Conservation (phyloP, 2,797 vertebrate genomes). For the Acanthurus leucopareius region DNA sequence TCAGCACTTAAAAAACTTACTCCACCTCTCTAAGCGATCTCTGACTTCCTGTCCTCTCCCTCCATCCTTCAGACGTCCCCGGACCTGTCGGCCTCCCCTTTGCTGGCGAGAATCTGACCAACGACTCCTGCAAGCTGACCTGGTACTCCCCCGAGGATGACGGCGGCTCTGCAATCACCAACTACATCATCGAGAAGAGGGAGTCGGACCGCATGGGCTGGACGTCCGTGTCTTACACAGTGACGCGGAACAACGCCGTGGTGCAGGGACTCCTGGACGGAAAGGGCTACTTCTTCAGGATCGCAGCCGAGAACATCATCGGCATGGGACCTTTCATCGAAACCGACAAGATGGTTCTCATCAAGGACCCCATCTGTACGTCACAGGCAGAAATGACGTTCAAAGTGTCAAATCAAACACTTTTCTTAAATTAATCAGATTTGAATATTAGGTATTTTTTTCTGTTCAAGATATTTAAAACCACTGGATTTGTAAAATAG, state of each 20-base stretch:
- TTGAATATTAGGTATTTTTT: background rate
- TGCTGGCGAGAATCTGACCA: conserved; percentile 93
- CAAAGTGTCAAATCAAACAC: no score
- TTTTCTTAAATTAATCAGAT: background rate
- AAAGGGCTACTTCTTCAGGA: conserved; percentile 97
- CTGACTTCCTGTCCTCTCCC: background rate
- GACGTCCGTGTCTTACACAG: conserved; percentile 96
- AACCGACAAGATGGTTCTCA: conserved; percentile 89
- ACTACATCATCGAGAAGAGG: conserved; percentile 97
- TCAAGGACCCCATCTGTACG: conserved; percentile 97
- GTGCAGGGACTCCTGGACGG: conserved; percentile 94
- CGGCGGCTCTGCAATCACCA: conserved; percentile 96
- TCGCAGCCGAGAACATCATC: conserved; percentile 97
- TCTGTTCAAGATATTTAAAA: background rate
- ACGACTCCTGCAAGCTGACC: conserved; percentile 95
- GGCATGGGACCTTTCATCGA: conserved; percentile 97
- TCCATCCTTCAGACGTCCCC: conserved; percentile 89
- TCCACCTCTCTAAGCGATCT: background rate
- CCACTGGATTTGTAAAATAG: background rate
- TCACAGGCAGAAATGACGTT: background rate
- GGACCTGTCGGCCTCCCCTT: conserved; percentile 95
- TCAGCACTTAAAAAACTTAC: no score
- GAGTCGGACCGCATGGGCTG: conserved; percentile 96
- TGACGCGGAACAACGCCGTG: conserved; percentile 96
- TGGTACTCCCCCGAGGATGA: conserved; percentile 97